These are phyloP conservation scores for Gymnogyps californianus DNA, from an alignment of 2,113 vertebrate species.

Conservation along the genomic window DNA sequence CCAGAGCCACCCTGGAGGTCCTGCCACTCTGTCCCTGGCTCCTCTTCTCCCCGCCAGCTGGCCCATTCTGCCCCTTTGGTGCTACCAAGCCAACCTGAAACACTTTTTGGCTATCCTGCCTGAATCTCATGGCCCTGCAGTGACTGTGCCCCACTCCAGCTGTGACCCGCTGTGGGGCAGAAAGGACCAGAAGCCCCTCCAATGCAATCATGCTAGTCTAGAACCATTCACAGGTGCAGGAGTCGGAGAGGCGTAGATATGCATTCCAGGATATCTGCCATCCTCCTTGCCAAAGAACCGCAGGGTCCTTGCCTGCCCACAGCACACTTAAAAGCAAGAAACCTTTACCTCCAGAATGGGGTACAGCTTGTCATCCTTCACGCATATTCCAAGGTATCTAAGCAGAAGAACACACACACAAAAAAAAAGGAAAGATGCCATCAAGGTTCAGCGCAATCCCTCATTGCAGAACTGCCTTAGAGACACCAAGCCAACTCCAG, in stretches of 20 bases:
- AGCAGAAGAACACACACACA: not conserved
- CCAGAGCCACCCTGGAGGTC: not conserved
- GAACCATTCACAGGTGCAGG: not conserved
- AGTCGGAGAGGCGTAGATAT: fast-evolving
- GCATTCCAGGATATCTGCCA: not conserved
- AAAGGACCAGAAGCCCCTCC: not conserved
- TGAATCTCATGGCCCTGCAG: not conserved
- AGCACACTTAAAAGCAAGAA: not conserved
- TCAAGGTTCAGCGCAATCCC: not conserved
- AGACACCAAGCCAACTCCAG: not conserved
- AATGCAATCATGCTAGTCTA: not conserved
- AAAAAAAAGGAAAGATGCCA: not conserved
- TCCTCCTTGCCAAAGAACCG: not conserved
- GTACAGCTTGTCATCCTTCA: slow-evolving; percentile 87
- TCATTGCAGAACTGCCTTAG: not conserved
- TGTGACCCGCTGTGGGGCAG: not conserved
- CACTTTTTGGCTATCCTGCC: not conserved
- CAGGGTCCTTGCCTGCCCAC: not conserved
- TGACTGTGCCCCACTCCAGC: not conserved
- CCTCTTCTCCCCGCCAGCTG: not conserved
- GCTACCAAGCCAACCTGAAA: not conserved
- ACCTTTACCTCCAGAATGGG: slow-evolving; percentile 83
- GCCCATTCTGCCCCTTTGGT: not conserved
- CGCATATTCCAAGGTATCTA: slow-evolving; percentile 88
- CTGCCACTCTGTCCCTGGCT: not conserved